Base-by-base conservation (phyloP, 2,888 invertebrate genomes). In the Schizotus pectinicornis region DNA sequence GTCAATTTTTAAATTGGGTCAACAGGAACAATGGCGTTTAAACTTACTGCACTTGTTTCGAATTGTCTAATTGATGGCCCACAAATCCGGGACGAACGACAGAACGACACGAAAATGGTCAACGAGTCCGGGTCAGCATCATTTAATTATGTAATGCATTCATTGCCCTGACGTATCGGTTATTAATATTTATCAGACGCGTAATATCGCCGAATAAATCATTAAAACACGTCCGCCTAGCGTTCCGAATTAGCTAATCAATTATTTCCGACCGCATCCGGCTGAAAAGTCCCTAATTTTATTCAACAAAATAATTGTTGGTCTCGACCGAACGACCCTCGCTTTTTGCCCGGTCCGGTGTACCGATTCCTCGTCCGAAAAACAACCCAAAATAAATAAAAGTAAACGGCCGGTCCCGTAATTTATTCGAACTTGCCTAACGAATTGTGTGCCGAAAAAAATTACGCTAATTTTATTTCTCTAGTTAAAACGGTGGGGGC, bases 381-480 rank as follows among this genome's bases (percentile, higher is more conserved):
- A 57, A 57, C 57, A 52, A n/a, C 57, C 8, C 35, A 57, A 57
- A 57, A 57, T 57, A 57, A 57, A 57, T 57, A 51, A 57, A 57
- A 57, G 47, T 45, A 57, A 57, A 57, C 45, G 51, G 33, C 13
- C 51, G 37, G 46, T 36, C 47, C 41, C 22, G 36, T 57, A 57
- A 57, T 57, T 57, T 57, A 57, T 57, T 51, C 57, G 30, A 52
- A 57, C 50, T 56, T 49, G 39, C 22, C 47, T 57, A 57, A 57
- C 57, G 57, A 57, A 57, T 57, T 51, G 57, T 57, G 51, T 46
- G 32, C 46, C 11, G 51, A 52, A 57, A 51, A 57, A 57, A 57
- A 51, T 46, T 30, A 48, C 39, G 41, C 51, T 57, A 56, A 56
- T 56, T 56, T 51, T 51, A 51, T 51, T 51, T 51, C 51, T 32